Conservation (phyloP, 2,888 invertebrate genomes). For the Lasioglossum leucozonium region DNA sequence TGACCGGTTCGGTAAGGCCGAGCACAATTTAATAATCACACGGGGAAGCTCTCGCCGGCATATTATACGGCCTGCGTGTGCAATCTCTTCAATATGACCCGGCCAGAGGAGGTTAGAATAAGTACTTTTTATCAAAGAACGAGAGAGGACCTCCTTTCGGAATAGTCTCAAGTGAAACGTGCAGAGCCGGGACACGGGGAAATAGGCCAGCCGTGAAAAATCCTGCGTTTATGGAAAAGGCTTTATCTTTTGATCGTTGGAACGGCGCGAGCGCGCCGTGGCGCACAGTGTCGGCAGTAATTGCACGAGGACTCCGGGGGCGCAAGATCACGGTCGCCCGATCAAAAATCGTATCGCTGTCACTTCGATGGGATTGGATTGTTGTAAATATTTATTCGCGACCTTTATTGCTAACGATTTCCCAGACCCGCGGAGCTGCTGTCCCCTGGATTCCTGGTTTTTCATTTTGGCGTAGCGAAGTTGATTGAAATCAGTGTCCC, state of each 20-base stretch:
- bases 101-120: neutral
- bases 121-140: neutral
- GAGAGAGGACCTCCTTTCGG: neutral
- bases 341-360: constrained; percentile 8
- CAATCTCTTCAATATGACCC: neutral
- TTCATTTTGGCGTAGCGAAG: constrained; percentile 18
- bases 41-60: neutral
- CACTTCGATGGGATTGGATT: neutral
- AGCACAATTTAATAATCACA: neutral
- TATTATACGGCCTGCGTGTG: neutral
- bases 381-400: constrained; percentile 34
- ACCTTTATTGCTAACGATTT: constrained; percentile 32
- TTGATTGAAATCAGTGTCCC: constrained; percentile 28
- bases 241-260: neutral
- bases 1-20: neutral
- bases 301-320: neutral
- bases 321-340: neutral
- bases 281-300: neutral
- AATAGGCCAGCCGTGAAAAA: constrained; percentile 19
- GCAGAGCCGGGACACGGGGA: neutral
- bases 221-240: neutral
- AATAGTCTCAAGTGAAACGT: constrained; percentile 7
- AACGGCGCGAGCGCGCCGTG: neutral
- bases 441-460: neutral
- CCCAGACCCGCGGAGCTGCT: neutral